These are phyloP conservation scores for Camponotus fellah DNA, from an alignment of 2,888 invertebrate species.

Conservation along the genomic window DNA sequence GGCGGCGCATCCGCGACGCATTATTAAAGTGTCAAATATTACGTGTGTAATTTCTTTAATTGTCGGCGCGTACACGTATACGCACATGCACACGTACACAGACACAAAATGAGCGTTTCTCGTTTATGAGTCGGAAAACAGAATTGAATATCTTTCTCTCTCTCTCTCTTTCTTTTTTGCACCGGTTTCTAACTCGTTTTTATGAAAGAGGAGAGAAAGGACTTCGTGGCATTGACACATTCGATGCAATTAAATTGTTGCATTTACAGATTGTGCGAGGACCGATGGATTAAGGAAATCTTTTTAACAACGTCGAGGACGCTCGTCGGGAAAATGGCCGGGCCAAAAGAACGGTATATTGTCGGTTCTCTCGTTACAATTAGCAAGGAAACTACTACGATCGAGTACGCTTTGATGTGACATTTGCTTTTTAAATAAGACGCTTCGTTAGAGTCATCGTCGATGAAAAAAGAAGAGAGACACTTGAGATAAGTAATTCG, in stretches of 20 bases:
- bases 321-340: not conserved
- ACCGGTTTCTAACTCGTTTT: not conserved
- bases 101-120: not conserved
- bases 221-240: slow-evolving; percentile 38
- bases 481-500: slow-evolving; percentile 34
- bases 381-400: slow-evolving; percentile 34
- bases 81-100: no score
- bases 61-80: slow-evolving; percentile 1
- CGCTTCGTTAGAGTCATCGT: slow-evolving; percentile 47
- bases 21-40: slow-evolving; percentile 56
- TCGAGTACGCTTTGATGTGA: slow-evolving; percentile 34
- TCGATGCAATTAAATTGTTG: slow-evolving; percentile 20
- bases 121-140: slow-evolving; percentile 32
- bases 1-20: slow-evolving; percentile 39
- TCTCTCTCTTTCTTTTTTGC: not conserved
- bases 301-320: not conserved
- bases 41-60: slow-evolving; percentile 48
- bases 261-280: not conserved
- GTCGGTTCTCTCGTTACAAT: slow-evolving; percentile 28
- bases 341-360: slow-evolving; percentile 8
- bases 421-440: slow-evolving; percentile 49
- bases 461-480: slow-evolving; percentile 41
- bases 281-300: slow-evolving; percentile 10
- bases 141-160: slow-evolving; percentile 21
- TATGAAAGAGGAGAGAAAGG: not conserved